Evolutionary conservation across 2,797 vertebrate species (phyloP).

Genomic region (Cirrhinus mrigala): DNA sequence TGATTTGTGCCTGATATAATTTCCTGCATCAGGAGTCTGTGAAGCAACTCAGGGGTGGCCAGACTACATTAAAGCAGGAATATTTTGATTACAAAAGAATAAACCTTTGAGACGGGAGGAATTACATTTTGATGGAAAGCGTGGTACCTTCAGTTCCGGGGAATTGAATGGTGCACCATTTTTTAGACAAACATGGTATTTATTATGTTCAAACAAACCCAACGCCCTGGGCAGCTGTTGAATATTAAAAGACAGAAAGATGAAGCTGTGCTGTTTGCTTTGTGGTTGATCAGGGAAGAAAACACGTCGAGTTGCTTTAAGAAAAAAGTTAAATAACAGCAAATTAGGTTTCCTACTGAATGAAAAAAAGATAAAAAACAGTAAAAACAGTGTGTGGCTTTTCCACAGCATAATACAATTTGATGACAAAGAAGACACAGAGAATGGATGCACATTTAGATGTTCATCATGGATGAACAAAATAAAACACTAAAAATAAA

Average conservation of each 20-base stretch:
- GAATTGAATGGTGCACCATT: neutral
- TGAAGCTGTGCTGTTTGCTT: conserved; percentile 18
- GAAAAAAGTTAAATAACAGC: neutral
- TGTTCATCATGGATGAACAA: neutral
- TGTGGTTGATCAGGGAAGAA: conserved; percentile 18
- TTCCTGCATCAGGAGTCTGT: conserved; percentile 66
- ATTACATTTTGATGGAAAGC: conserved; percentile 53
- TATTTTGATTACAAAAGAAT: conserved; percentile 64
- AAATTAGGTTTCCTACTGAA: neutral
- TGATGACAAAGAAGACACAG: neutral
- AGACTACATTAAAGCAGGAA: conserved; percentile 48
- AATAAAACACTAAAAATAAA: neutral
- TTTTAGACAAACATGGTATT: conserved; percentile 18
- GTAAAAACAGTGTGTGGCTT: neutral
- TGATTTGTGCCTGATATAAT: conserved; percentile 71
- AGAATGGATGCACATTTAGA: neutral
- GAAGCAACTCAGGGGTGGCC: conserved; percentile 57
- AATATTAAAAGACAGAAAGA: conserved; percentile 38
- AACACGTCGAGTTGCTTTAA: neutral
- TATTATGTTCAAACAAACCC: conserved; percentile 30
- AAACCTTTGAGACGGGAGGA: conserved; percentile 36
- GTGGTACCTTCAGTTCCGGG: neutral
- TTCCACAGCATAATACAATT: neutral
- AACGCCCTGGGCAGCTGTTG: conserved; percentile 21
- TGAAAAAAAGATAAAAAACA: neutral